Conservation (phyloP, 2,797 vertebrate species). For the Sorex maritimensis region DNA sequence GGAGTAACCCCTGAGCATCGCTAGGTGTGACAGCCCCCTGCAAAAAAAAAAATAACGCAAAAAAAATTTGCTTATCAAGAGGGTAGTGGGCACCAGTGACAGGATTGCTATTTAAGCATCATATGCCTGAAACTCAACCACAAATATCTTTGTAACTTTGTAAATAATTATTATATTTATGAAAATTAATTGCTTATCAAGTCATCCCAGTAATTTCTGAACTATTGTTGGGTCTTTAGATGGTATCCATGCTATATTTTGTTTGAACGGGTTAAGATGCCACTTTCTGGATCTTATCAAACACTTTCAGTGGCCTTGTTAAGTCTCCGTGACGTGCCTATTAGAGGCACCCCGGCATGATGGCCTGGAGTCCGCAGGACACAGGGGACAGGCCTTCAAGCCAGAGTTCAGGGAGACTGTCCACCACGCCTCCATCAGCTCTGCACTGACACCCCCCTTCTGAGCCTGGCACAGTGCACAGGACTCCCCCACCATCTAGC, state of each 20-base stretch:
- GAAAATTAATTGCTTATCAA: background rate
- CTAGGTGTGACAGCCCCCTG: too few relatives aligned
- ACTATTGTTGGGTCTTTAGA: background rate
- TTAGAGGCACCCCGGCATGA: background rate
- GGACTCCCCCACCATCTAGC: too few relatives aligned
- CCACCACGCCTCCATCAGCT: too few relatives aligned
- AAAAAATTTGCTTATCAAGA: constrained; percentile 1
- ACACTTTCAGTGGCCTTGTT: background rate
- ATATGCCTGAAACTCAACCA: too few relatives aligned
- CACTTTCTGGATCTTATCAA: background rate
- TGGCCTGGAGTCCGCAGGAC: background rate
- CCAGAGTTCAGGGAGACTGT: background rate
- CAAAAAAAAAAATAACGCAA: too few relatives aligned
- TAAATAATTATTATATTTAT: too few relatives aligned
- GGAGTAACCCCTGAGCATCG: too few relatives aligned
- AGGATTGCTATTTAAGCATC: too few relatives aligned
- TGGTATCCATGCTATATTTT: background rate
- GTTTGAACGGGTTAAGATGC: background rate
- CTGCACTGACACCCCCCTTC: too few relatives aligned
- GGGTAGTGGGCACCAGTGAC: too few relatives aligned
- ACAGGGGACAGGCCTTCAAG: background rate
- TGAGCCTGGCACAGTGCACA: background rate
- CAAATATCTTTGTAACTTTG: too few relatives aligned
- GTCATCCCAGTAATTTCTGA: background rate
- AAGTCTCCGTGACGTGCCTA: accelerated